phyloP scores from a whole-genome alignment of 2,888 invertebrate species.

The Yponomeuta sedellus region DNA sequence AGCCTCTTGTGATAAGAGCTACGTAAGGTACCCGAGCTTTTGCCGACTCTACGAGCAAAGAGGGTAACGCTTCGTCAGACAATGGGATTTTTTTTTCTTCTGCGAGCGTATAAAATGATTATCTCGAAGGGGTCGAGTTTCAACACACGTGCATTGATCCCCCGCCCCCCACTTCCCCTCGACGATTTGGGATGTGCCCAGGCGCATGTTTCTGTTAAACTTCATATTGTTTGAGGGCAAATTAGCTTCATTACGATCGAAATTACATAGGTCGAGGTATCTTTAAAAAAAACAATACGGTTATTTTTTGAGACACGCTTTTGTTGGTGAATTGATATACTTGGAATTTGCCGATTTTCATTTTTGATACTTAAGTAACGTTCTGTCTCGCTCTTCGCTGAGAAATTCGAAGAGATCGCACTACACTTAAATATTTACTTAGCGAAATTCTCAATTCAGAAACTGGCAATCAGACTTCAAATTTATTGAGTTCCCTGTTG shows the following conservation, averaged over 20 bases:
- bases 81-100: constrained; percentile 5
- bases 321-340: no score
- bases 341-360: no score
- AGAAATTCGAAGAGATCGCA: no score
- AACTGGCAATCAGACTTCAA: no score
- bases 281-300: neutral
- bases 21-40: neutral
- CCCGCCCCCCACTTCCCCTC: constrained; percentile 21
- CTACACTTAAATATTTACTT: no score
- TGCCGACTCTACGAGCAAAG: neutral
- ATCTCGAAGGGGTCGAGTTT: constrained; percentile 46
- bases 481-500: no score
- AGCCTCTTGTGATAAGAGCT: neutral
- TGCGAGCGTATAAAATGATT: constrained; percentile 38
- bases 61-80: neutral
- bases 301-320: neutral
- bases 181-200: constrained; percentile 3
- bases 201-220: neutral
- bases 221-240: neutral
- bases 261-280: neutral
- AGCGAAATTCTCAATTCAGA: no score
- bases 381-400: no score
- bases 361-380: no score
- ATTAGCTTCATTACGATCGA: neutral
- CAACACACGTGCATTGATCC: constrained; percentile 48